Evolutionary conservation across 2,113 vertebrate genomes (phyloP), one percentile per base, ranked within the genome.

Genomic region (Microcebus murinus): DNA sequence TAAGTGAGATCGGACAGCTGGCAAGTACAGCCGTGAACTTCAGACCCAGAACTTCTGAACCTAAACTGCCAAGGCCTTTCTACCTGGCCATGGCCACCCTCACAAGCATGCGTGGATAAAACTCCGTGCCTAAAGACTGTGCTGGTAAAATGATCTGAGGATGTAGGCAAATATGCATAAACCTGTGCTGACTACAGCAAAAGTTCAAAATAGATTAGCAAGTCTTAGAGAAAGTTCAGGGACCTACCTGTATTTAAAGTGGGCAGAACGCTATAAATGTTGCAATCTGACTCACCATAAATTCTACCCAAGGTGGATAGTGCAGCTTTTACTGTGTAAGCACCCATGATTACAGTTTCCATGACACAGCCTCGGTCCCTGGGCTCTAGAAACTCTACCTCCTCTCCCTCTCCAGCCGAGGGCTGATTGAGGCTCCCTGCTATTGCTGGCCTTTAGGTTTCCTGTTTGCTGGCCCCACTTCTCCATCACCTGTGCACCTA

Each of bases 61-160:
- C 71, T 65, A 68, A 42, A 87, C 42, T 50, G 34, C 39, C 63
- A 79, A 65, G 63, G 55, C 55, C 29, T 36, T 93, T 55, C 57
- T 18, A 3, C 21, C 45, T 42, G 55, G 12, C 77, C 4, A 34
- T 15, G 9, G 29, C 20, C 61, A 17, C 15, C 1, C 18, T 68
- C 39, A 6, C 11, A 20, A 3, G 23, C 65, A 31, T 6, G 8
- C 23, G 6, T 67, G 29, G 29, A 25, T 25, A 36, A 45, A 63
- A 52, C 9, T 27, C 29, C 25, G 14, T 50, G 65, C 18, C 50
- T 29, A n/a, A 13, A 67, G 21, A 1, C 31, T 45, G 0, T 18
- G 23, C 34, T 8, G 10, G 17, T n/a, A 11, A 45, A 63, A 57
- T 36, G 39, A 39, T n/a, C 68, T 68, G 50, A 83, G 48, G 27